phyloP scores from a whole-genome alignment of 1,140 invertebrate species.

The Potamilus streckersoni region DNA sequence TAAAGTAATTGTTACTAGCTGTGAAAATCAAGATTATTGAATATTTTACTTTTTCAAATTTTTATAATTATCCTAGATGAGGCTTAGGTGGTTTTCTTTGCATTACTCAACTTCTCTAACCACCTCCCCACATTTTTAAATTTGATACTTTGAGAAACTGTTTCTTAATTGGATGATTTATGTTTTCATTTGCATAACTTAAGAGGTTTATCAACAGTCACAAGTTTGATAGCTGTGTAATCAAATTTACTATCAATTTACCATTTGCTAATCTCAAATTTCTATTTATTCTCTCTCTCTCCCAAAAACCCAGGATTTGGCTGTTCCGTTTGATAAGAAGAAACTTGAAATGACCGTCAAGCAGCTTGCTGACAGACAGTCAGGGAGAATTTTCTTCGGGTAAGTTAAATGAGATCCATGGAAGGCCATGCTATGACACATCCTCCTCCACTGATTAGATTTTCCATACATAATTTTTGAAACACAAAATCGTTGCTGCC shows the following conservation, averaged over 20 bases:
- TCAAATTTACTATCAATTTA: background rate
- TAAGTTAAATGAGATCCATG: conserved; percentile 13
- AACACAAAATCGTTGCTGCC: too few relatives aligned
- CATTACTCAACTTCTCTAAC: too few relatives aligned
- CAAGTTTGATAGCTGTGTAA: background rate
- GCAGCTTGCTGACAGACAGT: conserved; percentile 35
- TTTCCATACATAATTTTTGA: too few relatives aligned
- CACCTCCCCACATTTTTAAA: background rate
- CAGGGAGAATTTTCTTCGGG: conserved; percentile 55
- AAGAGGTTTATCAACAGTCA: background rate
- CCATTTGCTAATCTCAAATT: background rate
- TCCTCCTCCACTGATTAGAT: too few relatives aligned
- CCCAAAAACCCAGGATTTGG: conserved; percentile 43
- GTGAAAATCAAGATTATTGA: too few relatives aligned
- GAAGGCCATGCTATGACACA: too few relatives aligned
- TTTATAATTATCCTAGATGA: too few relatives aligned
- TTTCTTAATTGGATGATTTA: background rate
- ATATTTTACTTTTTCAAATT: too few relatives aligned
- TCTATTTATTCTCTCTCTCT: background rate
- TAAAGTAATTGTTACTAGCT: too few relatives aligned
- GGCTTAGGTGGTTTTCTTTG: too few relatives aligned
- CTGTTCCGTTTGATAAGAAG: conserved; percentile 49
- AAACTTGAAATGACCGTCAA: conserved; percentile 44
- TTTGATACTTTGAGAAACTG: background rate
- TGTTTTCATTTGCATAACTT: background rate